Evolutionary conservation across 2,888 invertebrate species (phyloP).

Genomic region (Priocnemis perturbator): DNA sequence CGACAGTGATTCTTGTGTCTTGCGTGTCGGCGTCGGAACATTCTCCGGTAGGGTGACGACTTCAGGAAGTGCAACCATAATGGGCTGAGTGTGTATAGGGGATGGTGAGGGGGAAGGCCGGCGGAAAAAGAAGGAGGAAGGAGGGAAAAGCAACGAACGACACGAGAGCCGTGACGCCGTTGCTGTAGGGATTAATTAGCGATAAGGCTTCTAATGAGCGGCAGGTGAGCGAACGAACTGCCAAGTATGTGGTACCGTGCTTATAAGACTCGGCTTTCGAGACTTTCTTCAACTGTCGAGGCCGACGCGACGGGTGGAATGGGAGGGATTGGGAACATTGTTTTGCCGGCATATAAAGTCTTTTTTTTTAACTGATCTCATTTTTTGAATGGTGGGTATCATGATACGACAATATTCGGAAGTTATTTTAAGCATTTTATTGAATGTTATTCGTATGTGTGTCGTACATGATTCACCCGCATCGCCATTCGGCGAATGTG

Average conservation of each 20-base stretch:
- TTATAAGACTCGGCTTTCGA: not conserved
- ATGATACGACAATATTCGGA: too few relatives aligned
- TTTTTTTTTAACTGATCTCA: too few relatives aligned
- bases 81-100: conserved; percentile 38
- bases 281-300: too few relatives aligned
- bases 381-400: too few relatives aligned
- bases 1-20: not conserved
- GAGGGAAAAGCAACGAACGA: conserved; percentile 64
- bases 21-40: not conserved
- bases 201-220: conserved; percentile 75
- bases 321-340: too few relatives aligned
- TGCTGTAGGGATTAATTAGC: conserved; percentile 74
- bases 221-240: conserved; percentile 68
- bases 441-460: too few relatives aligned
- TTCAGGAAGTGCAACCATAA: conserved; percentile 68
- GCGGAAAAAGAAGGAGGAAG: conserved; percentile 41
- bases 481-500: too few relatives aligned
- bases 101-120: conserved; percentile 22
- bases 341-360: too few relatives aligned
- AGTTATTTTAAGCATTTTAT: too few relatives aligned
- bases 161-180: conserved; percentile 73
- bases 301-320: too few relatives aligned
- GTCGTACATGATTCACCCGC: too few relatives aligned
- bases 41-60: conserved; percentile 57
- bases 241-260: conserved; percentile 11